Base-by-base conservation (phyloP, 2,888 invertebrate species). In the Clepsis dumicolana region DNA sequence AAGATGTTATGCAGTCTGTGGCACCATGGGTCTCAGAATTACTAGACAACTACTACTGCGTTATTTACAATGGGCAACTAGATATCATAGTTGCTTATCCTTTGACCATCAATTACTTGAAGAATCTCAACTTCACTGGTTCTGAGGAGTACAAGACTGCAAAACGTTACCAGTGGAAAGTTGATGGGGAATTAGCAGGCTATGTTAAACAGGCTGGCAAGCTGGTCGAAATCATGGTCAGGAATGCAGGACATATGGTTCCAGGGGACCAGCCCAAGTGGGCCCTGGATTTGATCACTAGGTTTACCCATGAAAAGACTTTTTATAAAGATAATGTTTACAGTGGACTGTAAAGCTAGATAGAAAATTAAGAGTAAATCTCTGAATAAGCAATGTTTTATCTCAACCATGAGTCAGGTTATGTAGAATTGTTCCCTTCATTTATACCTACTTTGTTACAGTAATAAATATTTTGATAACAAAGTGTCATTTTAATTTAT, bases 81-180 rank as follows among this genome's bases (percentile, higher is more conserved):
- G 98, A 99, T 84, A 96, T 98, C 14, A 98, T 98, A 72, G 97
- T 98, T 0, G 97, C 98, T 0, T 97, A 98, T 87, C 97, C 98
- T 0, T 83, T 97, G 60, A 98, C 98, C 0, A 94, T 96, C 21
- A 96, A 96, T 81, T 98, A 97, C 84, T 88, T 98, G 32, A 93
- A 94, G 73, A 94, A 95, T 62, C 90, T 98, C 1, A 94, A 96
- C 53, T 98, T 97, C 90, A 94, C 91, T 24, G 95, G 94, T 0
- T 90, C 95, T 0, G 94, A 94, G 2, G 93, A 94, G 1, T 98
- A 97, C 84, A 95, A 95, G 77, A 91, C 88, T 1, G 96, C 97
- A 0, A 89, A 93, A 53, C 94, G 97, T 48, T 93, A 95, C 70
- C 90, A 95, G 60, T 98, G 97, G 98, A 90, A 90, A 64, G 95